Base-by-base conservation (phyloP, 2,888 invertebrate genomes). In the Macrostomum cliftonense region DNA sequence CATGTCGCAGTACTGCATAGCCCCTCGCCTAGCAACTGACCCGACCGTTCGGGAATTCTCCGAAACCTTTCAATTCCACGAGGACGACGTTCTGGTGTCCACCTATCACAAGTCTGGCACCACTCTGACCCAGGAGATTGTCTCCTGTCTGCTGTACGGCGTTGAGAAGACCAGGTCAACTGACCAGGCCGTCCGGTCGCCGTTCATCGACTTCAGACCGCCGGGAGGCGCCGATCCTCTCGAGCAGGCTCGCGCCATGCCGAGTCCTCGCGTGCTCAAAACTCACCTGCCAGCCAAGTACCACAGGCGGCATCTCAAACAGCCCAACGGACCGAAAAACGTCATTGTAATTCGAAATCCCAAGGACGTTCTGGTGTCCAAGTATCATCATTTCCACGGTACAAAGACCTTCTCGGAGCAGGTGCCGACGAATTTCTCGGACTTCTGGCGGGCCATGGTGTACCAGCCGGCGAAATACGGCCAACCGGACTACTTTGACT, bases 261-360 rank as follows among this genome's bases (percentile, higher is more conserved):
- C 42, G 19, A 28, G 12, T 28, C 42, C 43, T 12, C n/a, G 43
- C 4, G 20, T 46, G 12, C 12, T 46, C n/a, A 46, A 46, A 17
- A 46, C 46, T 11, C 46, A 46, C 46, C 20, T 46, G 17, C 46
- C 13, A 20, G 16, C 46, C n/a, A 20, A 43, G 19, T 43, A 42
- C 46, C 43, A 42, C 16, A 39, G 21, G 16, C 19, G 13, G 28
- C 46, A 46, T 4, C 16, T 46, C 13, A n/a, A 44, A 13, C n/a
- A 46, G 16, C 12, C 28, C 45, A 19, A 19, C 37, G 28, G 37
- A 2, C 36, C 21, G 4, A 17, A 21, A 5, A 16, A 17, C n/a
- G 16, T 45, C 17, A 37, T 37, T 14, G 45, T 45, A 4, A 20
- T 45, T 37, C 13, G 45, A 2, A 45, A 45, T 21, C 45, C 45